phyloP scores from a whole-genome alignment of 92 coral and sea anemone species.

The Meandrina meandrites region DNA sequence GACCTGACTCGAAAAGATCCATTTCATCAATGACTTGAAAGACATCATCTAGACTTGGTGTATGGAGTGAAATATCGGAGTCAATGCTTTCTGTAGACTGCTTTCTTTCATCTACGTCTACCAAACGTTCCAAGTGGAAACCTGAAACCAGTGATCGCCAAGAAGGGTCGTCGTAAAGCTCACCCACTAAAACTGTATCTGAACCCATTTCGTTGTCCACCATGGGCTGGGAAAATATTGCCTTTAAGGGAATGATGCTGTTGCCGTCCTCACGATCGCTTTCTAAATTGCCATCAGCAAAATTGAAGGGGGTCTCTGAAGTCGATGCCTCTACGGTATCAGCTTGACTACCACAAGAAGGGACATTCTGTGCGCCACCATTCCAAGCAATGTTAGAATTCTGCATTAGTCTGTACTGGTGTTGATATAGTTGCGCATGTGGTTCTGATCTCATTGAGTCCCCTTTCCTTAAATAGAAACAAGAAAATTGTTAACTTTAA shows the following conservation, averaged over 20 bases:
- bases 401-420: not conserved
- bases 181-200: not conserved
- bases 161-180: not conserved
- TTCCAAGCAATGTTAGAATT: not conserved
- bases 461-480: not conserved
- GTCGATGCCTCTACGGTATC: not conserved
- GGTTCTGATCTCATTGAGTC: not conserved
- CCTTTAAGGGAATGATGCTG: not conserved
- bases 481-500: not conserved
- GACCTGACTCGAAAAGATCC: not conserved
- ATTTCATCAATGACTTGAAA: conserved; percentile 30
- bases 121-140: not conserved
- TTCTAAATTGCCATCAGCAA: not conserved
- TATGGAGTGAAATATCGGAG: not conserved
- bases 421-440: not conserved
- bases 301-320: not conserved
- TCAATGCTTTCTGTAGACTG: conserved; percentile 10
- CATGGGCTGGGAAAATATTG: not conserved
- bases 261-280: not conserved
- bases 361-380: not conserved
- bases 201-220: not conserved
- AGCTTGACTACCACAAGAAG: not conserved
- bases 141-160: not conserved
- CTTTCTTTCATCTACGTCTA: conserved; percentile 3
- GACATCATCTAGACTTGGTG: conserved; percentile 8